phyloP scores from a whole-genome alignment of 2,113 vertebrate species.

The Oncorhynchus kisutch region DNA sequence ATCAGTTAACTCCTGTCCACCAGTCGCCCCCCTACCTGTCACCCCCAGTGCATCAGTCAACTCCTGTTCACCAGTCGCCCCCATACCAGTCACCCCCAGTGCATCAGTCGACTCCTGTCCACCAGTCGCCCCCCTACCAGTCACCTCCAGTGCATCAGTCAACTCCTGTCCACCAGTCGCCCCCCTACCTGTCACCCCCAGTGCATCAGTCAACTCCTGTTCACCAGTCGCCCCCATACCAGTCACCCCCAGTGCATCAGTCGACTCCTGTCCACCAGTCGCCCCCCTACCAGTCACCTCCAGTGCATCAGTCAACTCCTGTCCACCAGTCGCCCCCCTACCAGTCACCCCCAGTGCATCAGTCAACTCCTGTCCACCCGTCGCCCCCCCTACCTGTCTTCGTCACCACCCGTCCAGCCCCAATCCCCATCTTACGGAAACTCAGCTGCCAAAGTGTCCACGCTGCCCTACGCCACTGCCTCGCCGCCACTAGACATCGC shows the following conservation, averaged over 20 bases:
- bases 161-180: conserved; percentile 29
- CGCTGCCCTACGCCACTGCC: conserved; percentile 37
- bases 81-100: conserved; percentile 5
- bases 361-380: too few relatives aligned
- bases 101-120: conserved; percentile 28
- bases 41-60: conserved; percentile 15
- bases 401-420: conserved; percentile 14
- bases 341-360: too few relatives aligned
- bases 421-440: conserved; percentile 45
- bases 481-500: conserved; percentile 47
- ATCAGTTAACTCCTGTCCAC: conserved; percentile 25
- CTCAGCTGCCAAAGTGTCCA: conserved; percentile 59
- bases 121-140: conserved; percentile 38
- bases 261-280: background rate
- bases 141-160: conserved; percentile 25
- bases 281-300: too few relatives aligned
- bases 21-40: conserved; percentile 30
- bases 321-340: too few relatives aligned
- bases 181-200: conserved; percentile 44
- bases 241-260: conserved; percentile 4
- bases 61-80: conserved; percentile 28
- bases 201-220: conserved; percentile 28
- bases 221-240: conserved; percentile 3
- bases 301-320: too few relatives aligned
- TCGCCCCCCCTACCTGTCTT: conserved; percentile 43